phyloP scores from a whole-genome alignment of 2,797 vertebrate species.

The Heteromormyrus szaboi region DNA sequence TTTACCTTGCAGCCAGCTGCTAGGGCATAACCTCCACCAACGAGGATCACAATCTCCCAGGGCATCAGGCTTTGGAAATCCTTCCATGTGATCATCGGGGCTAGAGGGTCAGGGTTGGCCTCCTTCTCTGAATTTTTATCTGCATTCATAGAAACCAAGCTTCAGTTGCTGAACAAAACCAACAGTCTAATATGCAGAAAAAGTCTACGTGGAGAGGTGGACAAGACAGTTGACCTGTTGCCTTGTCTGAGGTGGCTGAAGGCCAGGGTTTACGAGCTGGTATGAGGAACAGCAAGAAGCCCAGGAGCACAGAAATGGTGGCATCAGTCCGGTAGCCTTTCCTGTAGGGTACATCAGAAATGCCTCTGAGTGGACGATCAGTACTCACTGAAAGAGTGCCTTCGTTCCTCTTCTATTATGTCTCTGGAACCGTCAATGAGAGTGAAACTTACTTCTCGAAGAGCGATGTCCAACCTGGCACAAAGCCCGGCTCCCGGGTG shows the following conservation, averaged over 20 bases:
- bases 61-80: conserved; percentile 98
- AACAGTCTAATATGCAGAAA: background rate
- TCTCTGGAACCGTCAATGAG: background rate
- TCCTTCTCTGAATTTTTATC: conserved; percentile 45
- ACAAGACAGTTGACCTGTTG: conserved; percentile 56
- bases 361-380: background rate
- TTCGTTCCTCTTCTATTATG: background rate
- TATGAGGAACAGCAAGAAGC: conserved; percentile 95
- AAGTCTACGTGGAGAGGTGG: background rate
- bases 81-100: conserved; percentile 94
- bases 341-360: conserved; percentile 51
- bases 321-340: conserved; percentile 94
- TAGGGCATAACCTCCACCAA: conserved; percentile 92
- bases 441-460: conserved; percentile 79
- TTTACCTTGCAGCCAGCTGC: conserved; percentile 93
- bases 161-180: background rate
- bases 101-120: conserved; percentile 47
- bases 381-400: background rate
- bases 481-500: conserved; percentile 92
- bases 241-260: conserved; percentile 59
- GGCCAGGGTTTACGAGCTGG: conserved; percentile 79
- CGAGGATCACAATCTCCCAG: conserved; percentile 96
- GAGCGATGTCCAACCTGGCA: conserved; percentile 91
- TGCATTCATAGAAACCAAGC: conserved; percentile 29
- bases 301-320: conserved; percentile 88